These are phyloP conservation scores for Acleris literana DNA, from an alignment of 2,888 invertebrate genomes.

Conservation along the genomic window DNA sequence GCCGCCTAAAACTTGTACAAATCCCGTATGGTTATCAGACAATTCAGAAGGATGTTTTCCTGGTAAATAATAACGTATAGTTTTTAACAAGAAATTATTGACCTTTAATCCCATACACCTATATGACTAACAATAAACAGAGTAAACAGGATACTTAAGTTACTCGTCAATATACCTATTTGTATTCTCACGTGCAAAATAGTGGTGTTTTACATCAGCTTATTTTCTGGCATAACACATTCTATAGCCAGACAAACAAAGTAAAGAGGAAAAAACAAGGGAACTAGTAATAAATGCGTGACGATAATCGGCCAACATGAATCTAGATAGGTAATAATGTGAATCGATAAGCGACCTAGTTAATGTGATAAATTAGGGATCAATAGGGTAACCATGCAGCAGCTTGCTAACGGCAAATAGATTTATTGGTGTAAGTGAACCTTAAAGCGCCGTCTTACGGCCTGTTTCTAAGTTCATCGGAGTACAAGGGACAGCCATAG, in stretches of 20 bases:
- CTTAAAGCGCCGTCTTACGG: slow-evolving; percentile 14
- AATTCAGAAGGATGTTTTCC: too few species aligned
- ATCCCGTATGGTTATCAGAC: background rate
- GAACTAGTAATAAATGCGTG: slow-evolving; percentile 39
- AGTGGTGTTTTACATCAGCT: background rate
- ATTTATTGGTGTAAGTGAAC: slow-evolving; percentile 32
- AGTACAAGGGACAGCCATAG: slow-evolving; percentile 40
- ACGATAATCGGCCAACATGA: slow-evolving; percentile 49
- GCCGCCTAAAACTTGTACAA: slow-evolving; percentile 4
- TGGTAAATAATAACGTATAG: too few species aligned
- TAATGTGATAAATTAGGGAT: slow-evolving; percentile 53
- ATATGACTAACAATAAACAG: too few species aligned
- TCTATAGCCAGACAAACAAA: slow-evolving; percentile 14
- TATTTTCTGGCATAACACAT: slow-evolving; percentile 13
- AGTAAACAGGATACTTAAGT: too few species aligned
- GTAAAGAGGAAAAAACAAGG: slow-evolving; percentile 27
- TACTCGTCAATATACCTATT: too few species aligned
- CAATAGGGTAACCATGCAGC: slow-evolving; percentile 17
- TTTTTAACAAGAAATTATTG: too few species aligned
- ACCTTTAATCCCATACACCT: too few species aligned
- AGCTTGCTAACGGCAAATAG: slow-evolving; percentile 41
- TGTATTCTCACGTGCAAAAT: background rate
- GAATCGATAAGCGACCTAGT: slow-evolving; percentile 54
- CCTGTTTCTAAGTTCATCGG: slow-evolving; percentile 11
- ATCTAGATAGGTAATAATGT: slow-evolving; percentile 49